Evolutionary conservation across 2,888 invertebrate species (phyloP).

Genomic region (Heliconius hortense): DNA sequence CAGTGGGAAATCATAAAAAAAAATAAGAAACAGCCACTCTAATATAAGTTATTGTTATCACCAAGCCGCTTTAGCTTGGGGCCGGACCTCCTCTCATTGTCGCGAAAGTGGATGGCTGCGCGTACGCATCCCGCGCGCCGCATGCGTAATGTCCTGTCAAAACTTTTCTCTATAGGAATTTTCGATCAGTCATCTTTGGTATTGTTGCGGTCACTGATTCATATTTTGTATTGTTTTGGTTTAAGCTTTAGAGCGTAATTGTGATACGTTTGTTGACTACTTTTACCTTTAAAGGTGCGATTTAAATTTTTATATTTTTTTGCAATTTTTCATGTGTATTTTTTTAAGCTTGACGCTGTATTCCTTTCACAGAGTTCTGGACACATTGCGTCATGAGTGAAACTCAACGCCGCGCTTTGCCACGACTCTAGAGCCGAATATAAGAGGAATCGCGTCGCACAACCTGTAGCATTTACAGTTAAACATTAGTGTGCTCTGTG

Average conservation of each 20-base stretch:
- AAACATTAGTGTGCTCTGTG: too few relatives aligned
- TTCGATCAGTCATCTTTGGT: slow-evolving; percentile 53
- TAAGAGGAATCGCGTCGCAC: too few relatives aligned
- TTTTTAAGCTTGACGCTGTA: neutral
- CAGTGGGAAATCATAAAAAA: neutral
- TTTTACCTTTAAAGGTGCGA: neutral
- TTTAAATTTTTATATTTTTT: neutral
- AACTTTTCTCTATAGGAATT: slow-evolving; percentile 73
- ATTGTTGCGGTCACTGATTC: slow-evolving; percentile 47
- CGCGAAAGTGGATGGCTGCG: slow-evolving; percentile 74
- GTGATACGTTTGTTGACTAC: slow-evolving; percentile 8
- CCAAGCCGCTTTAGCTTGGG: slow-evolving; percentile 5
- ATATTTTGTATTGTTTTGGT: slow-evolving; percentile 25
- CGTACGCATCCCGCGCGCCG: slow-evolving; percentile 66
- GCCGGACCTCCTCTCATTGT: slow-evolving; percentile 31
- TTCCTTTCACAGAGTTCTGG: too few relatives aligned
- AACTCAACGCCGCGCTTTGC: too few relatives aligned
- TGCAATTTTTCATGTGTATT: neutral
- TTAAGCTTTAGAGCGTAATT: neutral
- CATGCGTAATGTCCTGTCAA: slow-evolving; percentile 70
- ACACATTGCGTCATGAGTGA: too few relatives aligned
- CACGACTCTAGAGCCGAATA: too few relatives aligned
- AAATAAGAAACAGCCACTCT: neutral
- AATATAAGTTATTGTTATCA: slow-evolving; percentile 24
- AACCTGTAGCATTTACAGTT: too few relatives aligned